Evolutionary conservation across 2,113 vertebrate genomes (phyloP).

Genomic region (Nibea albiflora): DNA sequence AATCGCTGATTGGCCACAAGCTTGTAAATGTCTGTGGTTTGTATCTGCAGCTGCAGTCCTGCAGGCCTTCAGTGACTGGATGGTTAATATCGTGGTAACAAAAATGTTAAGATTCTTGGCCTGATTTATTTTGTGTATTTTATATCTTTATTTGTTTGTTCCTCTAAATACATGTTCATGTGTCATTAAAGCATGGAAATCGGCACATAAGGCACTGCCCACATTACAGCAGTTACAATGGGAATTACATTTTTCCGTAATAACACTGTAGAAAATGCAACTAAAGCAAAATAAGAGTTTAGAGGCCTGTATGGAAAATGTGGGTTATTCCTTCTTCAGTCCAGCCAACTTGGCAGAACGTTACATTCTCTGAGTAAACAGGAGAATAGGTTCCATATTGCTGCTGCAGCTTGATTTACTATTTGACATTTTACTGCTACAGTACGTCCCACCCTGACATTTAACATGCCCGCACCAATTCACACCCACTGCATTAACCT

Average conservation of each 20-base stretch:
- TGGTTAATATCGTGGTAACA: conserved; percentile 19
- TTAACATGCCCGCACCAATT: conserved; percentile 29
- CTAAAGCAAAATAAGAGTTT: conserved; percentile 71
- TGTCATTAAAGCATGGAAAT: conserved; percentile 47
- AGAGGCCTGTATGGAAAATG: conserved; percentile 79
- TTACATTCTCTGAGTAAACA: conserved; percentile 76
- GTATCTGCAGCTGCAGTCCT: conserved; percentile 1
- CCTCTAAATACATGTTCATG: conserved; percentile 27
- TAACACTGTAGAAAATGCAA: conserved; percentile 69
- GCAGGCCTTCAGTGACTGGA: background rate
- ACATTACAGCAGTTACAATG: conserved; percentile 45
- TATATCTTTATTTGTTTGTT: conserved; percentile 22
- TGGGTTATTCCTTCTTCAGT: conserved; percentile 74
- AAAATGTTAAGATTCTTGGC: conserved; percentile 23
- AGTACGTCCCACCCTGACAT: conserved; percentile 52
- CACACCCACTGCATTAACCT: conserved; percentile 27
- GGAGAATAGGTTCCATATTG: conserved; percentile 77
- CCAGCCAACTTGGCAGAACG: conserved; percentile 78
- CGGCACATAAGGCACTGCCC: background rate
- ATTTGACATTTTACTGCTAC: conserved; percentile 66
- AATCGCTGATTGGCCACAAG: conserved; percentile 28
- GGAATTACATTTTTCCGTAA: conserved; percentile 60
- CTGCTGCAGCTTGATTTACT: conserved; percentile 60
- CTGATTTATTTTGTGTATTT: conserved; percentile 6
- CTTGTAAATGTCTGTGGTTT: conserved; percentile 49